A percentile compares a stretch with the other conserved stretches of the same genome.
phyloP scores from a whole-genome alignment of 2,888 invertebrate genomes.

The Nephrotoma flavescens region DNA sequence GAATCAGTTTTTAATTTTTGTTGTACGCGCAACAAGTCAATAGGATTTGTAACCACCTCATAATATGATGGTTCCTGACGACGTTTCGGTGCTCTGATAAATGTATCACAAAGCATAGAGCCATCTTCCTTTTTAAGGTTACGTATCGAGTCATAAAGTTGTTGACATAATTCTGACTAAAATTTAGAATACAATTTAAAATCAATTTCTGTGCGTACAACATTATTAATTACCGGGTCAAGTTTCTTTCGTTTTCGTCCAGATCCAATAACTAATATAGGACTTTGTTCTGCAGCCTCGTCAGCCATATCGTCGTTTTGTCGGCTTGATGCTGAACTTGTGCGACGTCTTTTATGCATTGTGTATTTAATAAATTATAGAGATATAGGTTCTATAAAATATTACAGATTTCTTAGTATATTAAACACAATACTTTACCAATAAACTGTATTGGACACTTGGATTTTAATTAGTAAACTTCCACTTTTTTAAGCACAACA shows the following conservation, averaged over 20 bases:
- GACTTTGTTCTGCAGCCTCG: constrained; percentile 38
- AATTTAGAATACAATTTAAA: constrained; percentile 10
- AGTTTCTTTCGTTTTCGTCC: constrained; percentile 53
- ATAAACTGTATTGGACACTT: neutral
- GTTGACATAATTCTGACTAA: constrained; percentile 74
- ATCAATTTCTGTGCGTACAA: constrained; percentile 4
- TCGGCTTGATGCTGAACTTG: constrained; percentile 69
- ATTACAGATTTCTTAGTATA: neutral
- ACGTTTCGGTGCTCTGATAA: constrained; percentile 87
- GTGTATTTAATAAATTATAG: neutral
- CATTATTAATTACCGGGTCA: constrained; percentile 44
- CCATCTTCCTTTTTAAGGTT: constrained; percentile 89
- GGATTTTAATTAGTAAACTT: neutral
- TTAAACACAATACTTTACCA: neutral
- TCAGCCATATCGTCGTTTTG: constrained; percentile 57
- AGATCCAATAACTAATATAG: constrained; percentile 21
- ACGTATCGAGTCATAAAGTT: constrained; percentile 81
- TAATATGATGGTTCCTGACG: constrained; percentile 84
- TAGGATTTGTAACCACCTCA: constrained; percentile 86
- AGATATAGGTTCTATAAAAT: neutral
- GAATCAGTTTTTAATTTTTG: constrained; percentile 95
- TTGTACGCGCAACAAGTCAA: constrained; percentile 84
- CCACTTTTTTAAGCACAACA: neutral
- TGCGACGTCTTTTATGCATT: constrained; percentile 69
- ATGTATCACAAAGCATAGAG: constrained; percentile 76